phyloP scores from a whole-genome alignment of 2,888 invertebrate species.

The Drosophila pegasa region DNA sequence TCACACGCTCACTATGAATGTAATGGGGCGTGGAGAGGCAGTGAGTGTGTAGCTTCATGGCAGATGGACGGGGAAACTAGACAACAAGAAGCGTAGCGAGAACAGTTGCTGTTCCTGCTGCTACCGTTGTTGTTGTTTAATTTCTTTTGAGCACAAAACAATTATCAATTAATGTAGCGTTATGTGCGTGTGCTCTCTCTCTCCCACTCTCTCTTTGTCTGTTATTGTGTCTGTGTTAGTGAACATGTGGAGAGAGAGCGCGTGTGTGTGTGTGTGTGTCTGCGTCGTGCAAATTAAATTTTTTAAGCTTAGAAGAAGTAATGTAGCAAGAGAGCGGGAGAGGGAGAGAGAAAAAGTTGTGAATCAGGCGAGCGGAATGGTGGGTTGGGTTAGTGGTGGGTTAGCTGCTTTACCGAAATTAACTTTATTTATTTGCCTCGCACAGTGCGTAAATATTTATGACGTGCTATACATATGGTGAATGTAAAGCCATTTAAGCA shows the following conservation, averaged over 20 bases:
- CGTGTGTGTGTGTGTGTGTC: conserved; percentile 15
- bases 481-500: conserved; percentile 32
- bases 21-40: conserved; percentile 62
- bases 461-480: conserved; percentile 24
- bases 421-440: conserved; percentile 54
- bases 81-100: conserved; percentile 11
- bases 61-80: neutral
- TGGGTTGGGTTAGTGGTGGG: neutral
- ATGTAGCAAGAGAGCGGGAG: neutral
- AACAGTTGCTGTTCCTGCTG: conserved; percentile 31
- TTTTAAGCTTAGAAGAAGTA: conserved; percentile 54
- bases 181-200: conserved; percentile 39
- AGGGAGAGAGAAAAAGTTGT: neutral
- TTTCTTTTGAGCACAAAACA: conserved; percentile 79
- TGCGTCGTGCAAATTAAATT: conserved; percentile 65
- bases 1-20: conserved; percentile 39
- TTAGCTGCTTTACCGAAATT: conserved; percentile 28
- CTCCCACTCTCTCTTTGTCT: neutral
- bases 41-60: conserved; percentile 28
- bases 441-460: conserved; percentile 63
- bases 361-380: neutral
- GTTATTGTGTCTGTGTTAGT: conserved; percentile 12
- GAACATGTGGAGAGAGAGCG: neutral
- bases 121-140: conserved; percentile 60
- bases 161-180: conserved; percentile 78